These are phyloP conservation scores for Sinodicranocentrus sp. DNA, from an alignment of 2,888 invertebrate species.

Conservation along the genomic window DNA sequence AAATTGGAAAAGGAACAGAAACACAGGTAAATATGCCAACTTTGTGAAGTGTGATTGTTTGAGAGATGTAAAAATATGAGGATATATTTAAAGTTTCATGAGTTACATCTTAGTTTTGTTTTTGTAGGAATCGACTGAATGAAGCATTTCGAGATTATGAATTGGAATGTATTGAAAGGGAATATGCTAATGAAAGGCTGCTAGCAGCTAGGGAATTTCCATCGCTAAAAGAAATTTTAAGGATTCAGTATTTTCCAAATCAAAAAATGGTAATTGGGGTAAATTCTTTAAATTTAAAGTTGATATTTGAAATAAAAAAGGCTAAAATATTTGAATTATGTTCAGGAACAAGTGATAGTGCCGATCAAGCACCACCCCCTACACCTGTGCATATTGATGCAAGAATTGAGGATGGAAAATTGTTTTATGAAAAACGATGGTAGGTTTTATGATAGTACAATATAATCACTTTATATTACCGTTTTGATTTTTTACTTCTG, in stretches of 20 bases:
- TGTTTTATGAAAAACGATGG: slow-evolving; percentile 96
- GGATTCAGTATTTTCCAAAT: slow-evolving; percentile 50
- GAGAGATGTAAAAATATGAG: no score
- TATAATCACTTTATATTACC: neutral
- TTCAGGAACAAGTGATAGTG: slow-evolving; percentile 23
- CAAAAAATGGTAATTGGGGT: slow-evolving; percentile 33
- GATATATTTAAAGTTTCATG: no score
- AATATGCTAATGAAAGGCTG: slow-evolving; percentile 92
- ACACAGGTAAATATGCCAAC: slow-evolving; percentile 75
- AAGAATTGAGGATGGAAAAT: slow-evolving; percentile 95
- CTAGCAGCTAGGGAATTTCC: slow-evolving; percentile 93
- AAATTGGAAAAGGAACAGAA: slow-evolving; percentile 55
- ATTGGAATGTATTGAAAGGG: slow-evolving; percentile 91
- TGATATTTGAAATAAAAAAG: neutral
- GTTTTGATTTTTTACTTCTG: neutral
- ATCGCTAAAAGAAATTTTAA: slow-evolving; percentile 81
- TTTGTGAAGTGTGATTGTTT: slow-evolving; percentile 77
- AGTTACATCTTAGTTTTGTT: no score
- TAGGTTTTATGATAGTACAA: slow-evolving; percentile 76
- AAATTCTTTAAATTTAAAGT: neutral
- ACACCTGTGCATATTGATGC: slow-evolving; percentile 83
- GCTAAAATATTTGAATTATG: neutral
- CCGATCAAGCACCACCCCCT: slow-evolving; percentile 5
- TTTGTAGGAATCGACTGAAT: slow-evolving; percentile 83
- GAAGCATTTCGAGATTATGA: slow-evolving; percentile 88